Conservation (phyloP, 2,113 vertebrate genomes). For the Morone saxatilis region DNA sequence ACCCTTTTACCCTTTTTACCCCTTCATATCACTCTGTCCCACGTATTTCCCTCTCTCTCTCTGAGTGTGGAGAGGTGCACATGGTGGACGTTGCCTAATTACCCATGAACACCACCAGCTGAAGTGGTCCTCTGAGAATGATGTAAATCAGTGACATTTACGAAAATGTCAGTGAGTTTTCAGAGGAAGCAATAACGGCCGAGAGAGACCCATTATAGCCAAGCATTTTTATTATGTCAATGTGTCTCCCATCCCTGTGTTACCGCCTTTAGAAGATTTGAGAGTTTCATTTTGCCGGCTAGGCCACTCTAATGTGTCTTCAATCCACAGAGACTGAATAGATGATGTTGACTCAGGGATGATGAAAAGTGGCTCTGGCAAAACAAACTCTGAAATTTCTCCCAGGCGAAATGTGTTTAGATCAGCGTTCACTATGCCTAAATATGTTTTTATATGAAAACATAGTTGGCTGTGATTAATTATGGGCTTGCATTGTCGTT, state of each 20-base stretch:
- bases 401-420: conserved; percentile 15
- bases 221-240: conserved; percentile 53
- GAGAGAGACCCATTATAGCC: conserved; percentile 50
- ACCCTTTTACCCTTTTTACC: conserved; percentile 1
- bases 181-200: conserved; percentile 58
- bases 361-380: conserved; percentile 32
- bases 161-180: conserved; percentile 78
- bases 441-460: conserved; percentile 15
- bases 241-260: conserved; percentile 32
- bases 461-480: not conserved
- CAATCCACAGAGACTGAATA: conserved; percentile 32
- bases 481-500: not conserved
- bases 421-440: not conserved
- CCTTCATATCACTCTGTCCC: conserved; percentile 9
- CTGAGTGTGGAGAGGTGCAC: conserved; percentile 23
- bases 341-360: conserved; percentile 53
- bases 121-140: conserved; percentile 66
- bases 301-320: conserved; percentile 17
- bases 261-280: conserved; percentile 51
- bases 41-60: conserved; percentile 20
- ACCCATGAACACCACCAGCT: conserved; percentile 58
- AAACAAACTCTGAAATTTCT: conserved; percentile 31
- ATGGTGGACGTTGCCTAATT: conserved; percentile 56
- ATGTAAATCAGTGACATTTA: conserved; percentile 78
- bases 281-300: conserved; percentile 52